phyloP scores from a whole-genome alignment of 2,113 vertebrate species.

The Carassius auratus region DNA sequence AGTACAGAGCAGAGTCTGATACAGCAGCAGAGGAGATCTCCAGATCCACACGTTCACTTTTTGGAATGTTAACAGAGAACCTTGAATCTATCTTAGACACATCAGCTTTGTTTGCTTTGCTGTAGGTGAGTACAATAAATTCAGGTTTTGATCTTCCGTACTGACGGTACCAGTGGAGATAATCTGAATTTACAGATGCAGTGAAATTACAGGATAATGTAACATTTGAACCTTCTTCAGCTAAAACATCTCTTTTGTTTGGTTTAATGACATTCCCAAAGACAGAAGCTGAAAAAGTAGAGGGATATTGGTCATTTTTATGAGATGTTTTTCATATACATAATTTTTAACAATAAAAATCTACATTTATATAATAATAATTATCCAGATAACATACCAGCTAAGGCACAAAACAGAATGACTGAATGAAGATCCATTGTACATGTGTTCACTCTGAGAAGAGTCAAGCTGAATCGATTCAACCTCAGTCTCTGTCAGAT shows the following conservation, averaged over 20 bases:
- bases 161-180: too few species aligned
- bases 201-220: too few species aligned
- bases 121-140: too few species aligned
- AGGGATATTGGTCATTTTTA: not conserved
- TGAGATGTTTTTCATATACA: not conserved
- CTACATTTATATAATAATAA: not conserved
- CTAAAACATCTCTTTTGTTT: too few species aligned
- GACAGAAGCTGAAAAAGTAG: not conserved
- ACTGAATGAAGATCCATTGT: not conserved
- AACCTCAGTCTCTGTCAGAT: not conserved
- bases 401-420: not conserved
- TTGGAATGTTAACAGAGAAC: too few species aligned
- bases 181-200: too few species aligned
- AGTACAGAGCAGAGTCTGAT: not conserved
- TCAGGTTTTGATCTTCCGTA: too few species aligned
- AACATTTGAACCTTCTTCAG: too few species aligned
- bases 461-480: not conserved
- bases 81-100: too few species aligned
- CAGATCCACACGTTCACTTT: not conserved
- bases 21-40: not conserved
- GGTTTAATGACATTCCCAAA: not conserved
- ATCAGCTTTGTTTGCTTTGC: too few species aligned
- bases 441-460: not conserved
- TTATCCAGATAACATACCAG: not conserved
- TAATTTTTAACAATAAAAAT: not conserved